Percentiles rank a stretch among this genome's conserved stretches.
Conservation (phyloP, 2,113 vertebrate species). For the Leptobrachium ailaonicum region DNA sequence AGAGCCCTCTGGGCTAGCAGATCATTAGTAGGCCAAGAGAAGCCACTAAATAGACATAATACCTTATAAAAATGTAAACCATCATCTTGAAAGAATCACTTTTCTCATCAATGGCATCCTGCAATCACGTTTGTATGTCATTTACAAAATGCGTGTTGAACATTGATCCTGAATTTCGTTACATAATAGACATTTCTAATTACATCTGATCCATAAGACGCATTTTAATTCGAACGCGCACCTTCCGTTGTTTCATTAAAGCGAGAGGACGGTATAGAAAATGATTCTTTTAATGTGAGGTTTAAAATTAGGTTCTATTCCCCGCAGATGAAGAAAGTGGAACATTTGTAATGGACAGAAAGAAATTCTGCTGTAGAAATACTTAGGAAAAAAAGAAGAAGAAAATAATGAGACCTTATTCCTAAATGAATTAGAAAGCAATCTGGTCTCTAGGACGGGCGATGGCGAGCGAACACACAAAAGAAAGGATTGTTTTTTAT, state of each 20-base stretch:
- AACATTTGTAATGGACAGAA: conserved; percentile 55
- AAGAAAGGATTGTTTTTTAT: conserved; percentile 79
- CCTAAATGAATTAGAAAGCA: conserved; percentile 73
- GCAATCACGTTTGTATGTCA: conserved; percentile 33
- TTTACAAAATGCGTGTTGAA: conserved; percentile 41
- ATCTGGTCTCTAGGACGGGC: conserved; percentile 71
- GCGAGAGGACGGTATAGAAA: conserved; percentile 53
- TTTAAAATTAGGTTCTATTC: conserved; percentile 60
- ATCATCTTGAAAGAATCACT: conserved; percentile 41
- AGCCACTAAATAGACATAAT: conserved; percentile 35
- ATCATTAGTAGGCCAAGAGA: conserved; percentile 41
- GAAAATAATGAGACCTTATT: conserved; percentile 64
- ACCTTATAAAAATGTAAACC: conserved; percentile 34
- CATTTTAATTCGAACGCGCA: conserved; percentile 51
- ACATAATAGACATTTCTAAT: conserved; percentile 50
- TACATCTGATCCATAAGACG: conserved; percentile 45
- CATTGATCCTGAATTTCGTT: conserved; percentile 35
- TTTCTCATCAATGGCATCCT: conserved; percentile 43
- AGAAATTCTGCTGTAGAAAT: conserved; percentile 59
- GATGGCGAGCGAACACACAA: conserved; percentile 69
- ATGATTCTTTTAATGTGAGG: conserved; percentile 57
- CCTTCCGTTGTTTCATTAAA: conserved; percentile 54
- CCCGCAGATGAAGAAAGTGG: conserved; percentile 55
- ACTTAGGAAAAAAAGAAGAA: conserved; percentile 57
- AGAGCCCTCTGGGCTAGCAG: conserved; percentile 40